These are phyloP conservation scores for Micronycteris hirsuta DNA, from an alignment of 2,113 vertebrate genomes.

Conservation along the genomic window DNA sequence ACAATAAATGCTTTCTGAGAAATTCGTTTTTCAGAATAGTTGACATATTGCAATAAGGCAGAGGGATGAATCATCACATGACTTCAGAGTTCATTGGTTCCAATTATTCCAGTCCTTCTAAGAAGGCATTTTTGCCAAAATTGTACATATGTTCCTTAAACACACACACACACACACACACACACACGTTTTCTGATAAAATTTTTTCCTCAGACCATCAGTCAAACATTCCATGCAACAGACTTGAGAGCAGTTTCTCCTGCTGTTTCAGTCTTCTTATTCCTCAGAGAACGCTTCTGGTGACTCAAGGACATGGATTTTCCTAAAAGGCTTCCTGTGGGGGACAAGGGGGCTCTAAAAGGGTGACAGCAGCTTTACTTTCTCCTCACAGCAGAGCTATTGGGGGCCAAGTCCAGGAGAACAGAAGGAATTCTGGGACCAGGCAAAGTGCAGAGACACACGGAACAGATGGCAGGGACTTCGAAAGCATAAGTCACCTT, in stretches of 20 bases:
- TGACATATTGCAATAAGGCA: neutral
- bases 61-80: neutral
- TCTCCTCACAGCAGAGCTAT: neutral
- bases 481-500: constrained; percentile 47
- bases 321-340: neutral
- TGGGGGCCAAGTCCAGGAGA: neutral
- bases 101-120: neutral
- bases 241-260: neutral
- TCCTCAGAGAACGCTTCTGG: neutral
- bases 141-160: constrained; percentile 43
- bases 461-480: constrained; percentile 47
- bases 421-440: constrained; percentile 55
- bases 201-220: neutral
- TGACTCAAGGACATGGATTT: neutral
- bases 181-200: constrained; percentile 10
- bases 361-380: neutral
- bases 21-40: neutral
- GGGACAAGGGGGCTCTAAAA: neutral
- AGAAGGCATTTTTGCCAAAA: constrained; percentile 45
- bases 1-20: neutral
- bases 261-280: neutral
- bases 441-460: neutral
- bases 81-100: constrained; percentile 31
- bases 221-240: neutral
- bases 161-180: neutral